Evolutionary conservation across 2,888 invertebrate species (phyloP).

Genomic region (Drosophila infuscata): DNA sequence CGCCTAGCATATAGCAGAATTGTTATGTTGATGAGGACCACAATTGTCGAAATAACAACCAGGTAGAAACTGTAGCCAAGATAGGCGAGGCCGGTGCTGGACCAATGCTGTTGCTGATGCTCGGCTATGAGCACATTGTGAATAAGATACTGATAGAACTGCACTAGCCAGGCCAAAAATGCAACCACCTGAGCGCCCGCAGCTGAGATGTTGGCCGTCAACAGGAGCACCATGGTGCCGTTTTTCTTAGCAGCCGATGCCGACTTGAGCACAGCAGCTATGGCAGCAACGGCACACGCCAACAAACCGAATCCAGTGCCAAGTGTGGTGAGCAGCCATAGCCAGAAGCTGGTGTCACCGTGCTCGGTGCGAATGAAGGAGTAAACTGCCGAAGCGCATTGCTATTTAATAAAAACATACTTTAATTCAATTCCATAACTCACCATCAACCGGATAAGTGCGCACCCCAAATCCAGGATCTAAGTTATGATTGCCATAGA

Average conservation of each 20-base stretch:
- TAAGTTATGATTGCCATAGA: slow-evolving; percentile 93
- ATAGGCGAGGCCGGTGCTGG: slow-evolving; percentile 92
- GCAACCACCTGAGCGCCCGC: slow-evolving; percentile 91
- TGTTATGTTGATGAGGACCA: slow-evolving; percentile 82
- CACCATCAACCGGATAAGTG: slow-evolving; percentile 91
- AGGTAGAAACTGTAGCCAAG: slow-evolving; percentile 94
- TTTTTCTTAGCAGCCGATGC: slow-evolving; percentile 84
- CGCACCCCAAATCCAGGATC: slow-evolving; percentile 94
- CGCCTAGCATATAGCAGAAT: slow-evolving; percentile 80
- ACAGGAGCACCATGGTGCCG: slow-evolving; percentile 82
- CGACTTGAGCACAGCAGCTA: slow-evolving; percentile 84
- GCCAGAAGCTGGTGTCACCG: slow-evolving; percentile 82
- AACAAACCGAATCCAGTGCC: slow-evolving; percentile 84
- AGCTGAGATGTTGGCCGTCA: slow-evolving; percentile 85
- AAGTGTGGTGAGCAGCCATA: slow-evolving; percentile 84
- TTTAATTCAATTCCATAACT: slow-evolving; percentile 54
- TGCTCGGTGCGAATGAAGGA: slow-evolving; percentile 82
- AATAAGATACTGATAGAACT: slow-evolving; percentile 92
- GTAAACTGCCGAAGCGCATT: slow-evolving; percentile 71
- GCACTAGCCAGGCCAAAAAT: slow-evolving; percentile 92
- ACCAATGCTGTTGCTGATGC: slow-evolving; percentile 92
- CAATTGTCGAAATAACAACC: slow-evolving; percentile 82
- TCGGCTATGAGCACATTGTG: slow-evolving; percentile 93
- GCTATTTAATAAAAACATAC: background rate
- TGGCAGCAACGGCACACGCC: slow-evolving; percentile 84